Evolutionary conservation across 2,797 vertebrate species (phyloP).

Genomic region (Sebastes iracundus): DNA sequence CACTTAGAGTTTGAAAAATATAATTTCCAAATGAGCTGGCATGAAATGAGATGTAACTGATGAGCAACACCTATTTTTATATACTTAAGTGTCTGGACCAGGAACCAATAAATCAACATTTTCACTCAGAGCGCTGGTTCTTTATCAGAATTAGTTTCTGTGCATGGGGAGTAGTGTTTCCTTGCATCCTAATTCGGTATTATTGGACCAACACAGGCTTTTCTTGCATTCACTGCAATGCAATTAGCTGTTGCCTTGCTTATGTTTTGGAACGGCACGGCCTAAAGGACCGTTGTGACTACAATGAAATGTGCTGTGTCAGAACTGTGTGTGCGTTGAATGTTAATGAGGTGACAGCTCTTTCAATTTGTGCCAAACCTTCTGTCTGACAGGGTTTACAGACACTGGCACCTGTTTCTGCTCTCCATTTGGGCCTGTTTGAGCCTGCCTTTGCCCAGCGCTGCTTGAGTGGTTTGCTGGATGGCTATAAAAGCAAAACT

Average conservation of each 20-base stretch:
- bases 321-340: conserved; percentile 61
- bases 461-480: conserved; percentile 29
- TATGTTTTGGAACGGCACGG: conserved; percentile 48
- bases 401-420: conserved; percentile 49
- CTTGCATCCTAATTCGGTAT: conserved; percentile 30
- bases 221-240: conserved; percentile 46
- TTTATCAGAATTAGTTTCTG: background rate
- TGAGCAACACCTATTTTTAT: conserved; percentile 11
- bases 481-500: conserved; percentile 21
- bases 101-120: background rate
- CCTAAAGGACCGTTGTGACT: conserved; percentile 55
- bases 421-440: conserved; percentile 31
- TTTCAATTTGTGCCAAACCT: conserved; percentile 61
- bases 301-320: conserved; percentile 73
- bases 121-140: background rate
- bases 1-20: conserved; percentile 1
- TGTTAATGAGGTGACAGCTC: conserved; percentile 60
- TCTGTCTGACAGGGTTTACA: conserved; percentile 39
- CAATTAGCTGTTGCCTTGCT: conserved; percentile 66
- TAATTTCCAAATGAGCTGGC: conserved; percentile 4
- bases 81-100: background rate
- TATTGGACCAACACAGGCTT: conserved; percentile 27
- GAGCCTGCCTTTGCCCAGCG: conserved; percentile 26
- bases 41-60: conserved; percentile 21
- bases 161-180: background rate